Base-by-base conservation (phyloP, 1,140 invertebrate genomes). In the Mya arenaria region DNA sequence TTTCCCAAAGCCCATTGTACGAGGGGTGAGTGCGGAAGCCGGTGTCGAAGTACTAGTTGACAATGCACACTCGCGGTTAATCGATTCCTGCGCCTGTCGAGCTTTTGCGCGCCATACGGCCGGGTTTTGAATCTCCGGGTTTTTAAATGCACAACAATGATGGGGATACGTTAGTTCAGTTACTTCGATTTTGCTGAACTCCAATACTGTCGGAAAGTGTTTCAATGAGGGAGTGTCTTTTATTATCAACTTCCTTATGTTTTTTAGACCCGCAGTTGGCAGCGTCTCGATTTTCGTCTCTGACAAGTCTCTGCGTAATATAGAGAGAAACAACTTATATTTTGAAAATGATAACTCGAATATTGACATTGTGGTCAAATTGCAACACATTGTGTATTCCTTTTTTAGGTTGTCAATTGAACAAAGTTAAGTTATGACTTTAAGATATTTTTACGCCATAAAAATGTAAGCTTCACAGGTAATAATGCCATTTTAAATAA, bases 81-180 rank as follows among this genome's bases (percentile, higher is more conserved):
- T 84, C 5, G 66, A 55, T 74, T 82, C 48, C 85, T 90, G 86
- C 56, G 91, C 78, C 52, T 84, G 25, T 55, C n/a, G n/a, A n/a
- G n/a, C n/a, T 69, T 72, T 65, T 30, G 84, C 66, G 84, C 83
- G 88, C 80, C 93, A 95, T 37, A 95, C 92, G 10, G 92, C 89
- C 0, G 96, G 96, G 91, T 96, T 94, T 88, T 97, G 97, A 32
- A 95, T 94, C 75, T 95, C 95, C 0, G 97, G 97, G 91, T 95
- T 97, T 89, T 95, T 94, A 91, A 98, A 98, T 1, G 97, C 96
- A 91, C 97, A 98, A 92, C 97, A 98, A 86, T 98, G 97, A 89
- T 97, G 97, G 25, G 96, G 95, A 92, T 97, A 97, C 0, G 96
- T 97, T 58, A 98, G 92, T 82, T 93, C 93, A 13, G 94, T 96